These are phyloP conservation scores for Tragelaphus buxtoni DNA, from an alignment of 2,113 vertebrate species.

Conservation along the genomic window DNA sequence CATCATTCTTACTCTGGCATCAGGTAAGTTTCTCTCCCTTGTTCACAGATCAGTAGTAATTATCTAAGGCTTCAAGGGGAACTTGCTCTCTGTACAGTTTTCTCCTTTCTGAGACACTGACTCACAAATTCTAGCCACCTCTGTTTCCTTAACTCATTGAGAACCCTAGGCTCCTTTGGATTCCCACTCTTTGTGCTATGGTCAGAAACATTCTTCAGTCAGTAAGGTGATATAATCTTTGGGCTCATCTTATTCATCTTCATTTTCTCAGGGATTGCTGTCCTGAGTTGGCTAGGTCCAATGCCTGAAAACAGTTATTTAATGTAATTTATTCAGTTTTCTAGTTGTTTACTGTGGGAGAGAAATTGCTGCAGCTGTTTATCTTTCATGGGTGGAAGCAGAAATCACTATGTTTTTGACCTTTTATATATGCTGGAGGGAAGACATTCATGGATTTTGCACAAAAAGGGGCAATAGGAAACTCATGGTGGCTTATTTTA, in stretches of 20 bases:
- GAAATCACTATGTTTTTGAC: neutral
- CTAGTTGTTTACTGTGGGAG: neutral
- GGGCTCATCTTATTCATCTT: neutral
- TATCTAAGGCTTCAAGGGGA: neutral
- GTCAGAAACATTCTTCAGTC: neutral
- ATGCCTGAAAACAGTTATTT: neutral
- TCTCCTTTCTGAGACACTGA: neutral
- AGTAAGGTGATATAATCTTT: neutral
- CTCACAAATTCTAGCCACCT: neutral
- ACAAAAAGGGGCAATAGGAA: neutral
- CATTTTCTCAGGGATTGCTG: neutral
- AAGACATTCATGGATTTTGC: neutral
- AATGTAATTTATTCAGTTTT: slow-evolving; percentile 26
- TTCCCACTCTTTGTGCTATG: neutral
- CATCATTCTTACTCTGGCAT: neutral
- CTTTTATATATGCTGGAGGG: neutral
- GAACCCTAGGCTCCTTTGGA: neutral
- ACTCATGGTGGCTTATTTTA: neutral
- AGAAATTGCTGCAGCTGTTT: neutral
- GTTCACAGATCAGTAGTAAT: neutral
- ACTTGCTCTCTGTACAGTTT: neutral
- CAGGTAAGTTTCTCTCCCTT: neutral
- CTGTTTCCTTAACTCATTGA: neutral
- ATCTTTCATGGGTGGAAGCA: neutral
- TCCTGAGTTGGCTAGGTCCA: neutral